Conservation (phyloP, 2,888 invertebrate genomes). For the Lysandra coridon region DNA sequence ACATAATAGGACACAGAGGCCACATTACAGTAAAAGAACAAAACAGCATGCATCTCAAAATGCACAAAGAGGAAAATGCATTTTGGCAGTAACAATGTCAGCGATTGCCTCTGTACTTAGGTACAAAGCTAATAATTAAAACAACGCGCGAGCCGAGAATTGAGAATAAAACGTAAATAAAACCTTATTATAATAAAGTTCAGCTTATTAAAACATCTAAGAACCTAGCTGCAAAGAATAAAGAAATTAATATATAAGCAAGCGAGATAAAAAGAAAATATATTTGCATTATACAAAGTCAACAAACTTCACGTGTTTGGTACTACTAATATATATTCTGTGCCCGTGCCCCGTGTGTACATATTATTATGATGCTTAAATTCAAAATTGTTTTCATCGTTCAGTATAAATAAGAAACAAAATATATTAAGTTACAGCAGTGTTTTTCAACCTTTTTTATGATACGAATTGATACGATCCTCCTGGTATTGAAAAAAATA, state of each 20-base stretch:
- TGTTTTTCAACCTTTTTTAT: no score
- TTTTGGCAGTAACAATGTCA: background rate
- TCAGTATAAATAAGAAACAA: background rate
- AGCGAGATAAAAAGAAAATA: background rate
- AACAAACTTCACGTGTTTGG: background rate
- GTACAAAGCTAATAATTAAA: slow-evolving; percentile 5
- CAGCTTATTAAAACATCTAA: slow-evolving; percentile 8
- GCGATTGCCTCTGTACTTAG: background rate
- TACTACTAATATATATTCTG: no score
- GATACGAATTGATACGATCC: no score
- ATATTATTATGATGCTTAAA: background rate
- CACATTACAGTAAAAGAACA: background rate
- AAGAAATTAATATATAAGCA: background rate
- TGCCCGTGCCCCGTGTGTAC: no score
- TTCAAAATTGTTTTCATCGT: background rate
- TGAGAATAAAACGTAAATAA: slow-evolving; percentile 5
- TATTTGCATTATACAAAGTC: background rate
- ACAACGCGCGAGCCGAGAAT: background rate
- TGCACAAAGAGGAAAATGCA: background rate
- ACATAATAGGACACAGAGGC: no score
- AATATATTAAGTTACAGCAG: no score
- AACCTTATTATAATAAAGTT: slow-evolving; percentile 4
- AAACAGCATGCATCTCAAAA: background rate
- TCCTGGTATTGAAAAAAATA: no score
- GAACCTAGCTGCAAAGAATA: background rate